Conservation (phyloP, 1,140 invertebrate species). For the Musca domestica region DNA sequence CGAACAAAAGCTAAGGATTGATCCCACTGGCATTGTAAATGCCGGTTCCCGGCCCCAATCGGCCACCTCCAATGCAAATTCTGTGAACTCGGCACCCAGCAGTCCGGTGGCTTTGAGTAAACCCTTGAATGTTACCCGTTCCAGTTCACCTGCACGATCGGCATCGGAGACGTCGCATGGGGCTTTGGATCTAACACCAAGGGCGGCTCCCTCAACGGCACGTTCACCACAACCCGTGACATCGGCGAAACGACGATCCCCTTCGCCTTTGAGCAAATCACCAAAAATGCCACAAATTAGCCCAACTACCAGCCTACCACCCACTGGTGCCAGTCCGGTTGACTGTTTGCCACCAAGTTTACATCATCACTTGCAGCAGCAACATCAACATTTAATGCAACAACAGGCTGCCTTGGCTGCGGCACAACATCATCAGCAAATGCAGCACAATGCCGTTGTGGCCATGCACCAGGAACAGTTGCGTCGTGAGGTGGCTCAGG, state of each 20-base stretch:
- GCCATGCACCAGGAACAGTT: conserved; percentile 47
- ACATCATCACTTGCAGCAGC: conserved; percentile 48
- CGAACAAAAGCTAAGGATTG: conserved; percentile 49
- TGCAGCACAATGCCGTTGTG: conserved; percentile 44
- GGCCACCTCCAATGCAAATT: conserved; percentile 42
- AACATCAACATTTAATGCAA: conserved; percentile 50
- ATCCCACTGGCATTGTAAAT: conserved; percentile 40
- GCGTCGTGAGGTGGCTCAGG: conserved; percentile 44
- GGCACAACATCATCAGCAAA: conserved; percentile 45
- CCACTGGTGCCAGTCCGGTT: conserved; percentile 34
- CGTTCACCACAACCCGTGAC: conserved; percentile 10
- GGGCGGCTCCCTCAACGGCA: conserved; percentile 40
- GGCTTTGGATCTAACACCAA: conserved; percentile 62
- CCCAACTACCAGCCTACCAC: conserved; percentile 31
- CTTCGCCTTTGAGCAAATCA: conserved; percentile 15
- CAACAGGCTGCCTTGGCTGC: conserved; percentile 47
- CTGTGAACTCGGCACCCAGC: conserved; percentile 37
- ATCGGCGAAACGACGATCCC: background rate
- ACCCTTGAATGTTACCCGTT: conserved; percentile 31
- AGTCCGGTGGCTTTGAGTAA: conserved; percentile 34
- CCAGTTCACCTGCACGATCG: conserved; percentile 48
- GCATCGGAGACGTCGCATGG: conserved; percentile 58
- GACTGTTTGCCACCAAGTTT: conserved; percentile 45
- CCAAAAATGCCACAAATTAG: conserved; percentile 22
- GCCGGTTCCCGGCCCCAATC: conserved; percentile 37